These are phyloP conservation scores for Noctua comes DNA, from an alignment of 2,888 invertebrate genomes.

Conservation along the genomic window DNA sequence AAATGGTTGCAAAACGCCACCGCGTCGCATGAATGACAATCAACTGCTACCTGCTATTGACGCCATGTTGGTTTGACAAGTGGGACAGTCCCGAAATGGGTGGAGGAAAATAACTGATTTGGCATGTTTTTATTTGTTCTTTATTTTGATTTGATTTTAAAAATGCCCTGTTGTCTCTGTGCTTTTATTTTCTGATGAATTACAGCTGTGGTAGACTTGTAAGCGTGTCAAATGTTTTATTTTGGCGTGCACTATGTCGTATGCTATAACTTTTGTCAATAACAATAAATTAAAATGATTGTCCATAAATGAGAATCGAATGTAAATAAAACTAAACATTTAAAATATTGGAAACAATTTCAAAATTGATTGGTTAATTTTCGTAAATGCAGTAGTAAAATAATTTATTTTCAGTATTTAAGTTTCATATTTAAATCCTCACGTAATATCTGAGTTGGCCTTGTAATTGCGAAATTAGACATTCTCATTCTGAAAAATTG, in stretches of 20 bases:
- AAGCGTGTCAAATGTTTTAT: not conserved
- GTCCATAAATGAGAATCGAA: not conserved
- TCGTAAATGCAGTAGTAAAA: conserved; percentile 36
- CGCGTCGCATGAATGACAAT: conserved; percentile 75
- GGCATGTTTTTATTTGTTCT: not conserved
- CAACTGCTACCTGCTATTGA: conserved; percentile 38
- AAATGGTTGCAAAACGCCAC: conserved; percentile 77
- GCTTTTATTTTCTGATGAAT: not conserved
- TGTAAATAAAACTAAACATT: not conserved
- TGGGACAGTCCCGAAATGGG: conserved; percentile 40
- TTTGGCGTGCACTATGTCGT: not conserved
- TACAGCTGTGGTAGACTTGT: not conserved
- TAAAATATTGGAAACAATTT: conserved; percentile 26
- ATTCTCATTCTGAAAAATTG: conserved; percentile 58
- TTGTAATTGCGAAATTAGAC: conserved; percentile 56
- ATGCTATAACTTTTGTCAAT: not conserved
- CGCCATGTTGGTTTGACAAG: conserved; percentile 33
- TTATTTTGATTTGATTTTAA: not conserved
- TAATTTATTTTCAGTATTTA: conserved; percentile 54
- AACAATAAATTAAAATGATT: not conserved
- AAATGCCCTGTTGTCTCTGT: not conserved
- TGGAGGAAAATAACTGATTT: not conserved
- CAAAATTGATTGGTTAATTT: conserved; percentile 29
- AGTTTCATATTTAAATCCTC: conserved; percentile 48
- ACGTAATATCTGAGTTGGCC: conserved; percentile 43